Base-by-base conservation (phyloP, 2,888 invertebrate species). In the Teinopalpus imperialis region DNA sequence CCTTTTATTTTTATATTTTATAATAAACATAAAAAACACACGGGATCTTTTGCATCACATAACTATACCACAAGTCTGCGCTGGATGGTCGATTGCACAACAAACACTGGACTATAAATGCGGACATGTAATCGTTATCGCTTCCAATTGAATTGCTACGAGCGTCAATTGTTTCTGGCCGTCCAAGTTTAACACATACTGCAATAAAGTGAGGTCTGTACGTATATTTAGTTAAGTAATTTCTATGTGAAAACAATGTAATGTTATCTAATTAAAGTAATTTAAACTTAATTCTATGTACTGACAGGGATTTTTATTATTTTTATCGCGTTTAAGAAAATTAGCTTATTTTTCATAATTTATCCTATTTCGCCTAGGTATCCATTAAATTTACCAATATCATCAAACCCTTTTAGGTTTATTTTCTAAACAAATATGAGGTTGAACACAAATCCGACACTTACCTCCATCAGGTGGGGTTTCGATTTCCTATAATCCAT, bases 401-500 rank as follows among this genome's bases (percentile, higher is more conserved):
- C 24, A 34, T 35, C 35, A 46, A 46, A 41, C 35, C 41, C 46
- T 46, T 46, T 46, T 41, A 23, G 24, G 29, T 14, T 23, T 35
- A 35, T 30, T 18, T 41, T 24, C 13, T 9, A 29, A 29, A 34
- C 54, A 52, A 48, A 56, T 49, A 32, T 75, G 73, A 78, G 69
- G 70, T 64, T 69, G 32, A 9, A 75, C 63, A 74, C 74, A 78
- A 85, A 83, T 81, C 77, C 74, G 78, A 76, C 62, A 76, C 72
- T 78, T 79, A 78, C 74, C 73, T 76, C 48, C 60, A 56, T 53
- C 62, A 66, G 66, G 70, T 55, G 70, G 67, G 78, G 75, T 69
- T 65, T 62, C 63, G 71, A 74, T 81, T 82, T 79, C 76, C 81
- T 79, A 83, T 86, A 87, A 87, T 86, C 87, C 83, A 86, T 87